Base-by-base conservation (phyloP, 2,797 vertebrate genomes). In the Phylloscopus collybita region DNA sequence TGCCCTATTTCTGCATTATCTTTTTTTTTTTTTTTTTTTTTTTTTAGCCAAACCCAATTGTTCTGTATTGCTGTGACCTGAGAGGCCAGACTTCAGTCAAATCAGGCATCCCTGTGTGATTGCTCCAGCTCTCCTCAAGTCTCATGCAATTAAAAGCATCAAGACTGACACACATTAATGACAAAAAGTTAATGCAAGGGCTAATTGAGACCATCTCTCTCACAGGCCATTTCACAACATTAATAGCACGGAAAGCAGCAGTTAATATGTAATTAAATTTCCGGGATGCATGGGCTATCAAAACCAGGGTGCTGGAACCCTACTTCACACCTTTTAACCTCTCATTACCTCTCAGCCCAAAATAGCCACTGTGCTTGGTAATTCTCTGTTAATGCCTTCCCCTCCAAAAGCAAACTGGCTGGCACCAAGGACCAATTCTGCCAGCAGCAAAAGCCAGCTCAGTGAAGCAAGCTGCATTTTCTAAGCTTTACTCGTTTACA, bases 251-350 rank as follows among this genome's bases (percentile, higher is more conserved):
- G 96, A 95, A 96, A 96, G 61, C 54, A 93, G 57, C 45, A 76
- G 25, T 92, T 96, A 96, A 93, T 85, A 76, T 79, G 94, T 95
- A 95, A 97, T 97, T 96, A 96, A 95, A 96, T 95, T 96, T 95
- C 76, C 4, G 0, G 78, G 71, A 95, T 65, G 76, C 83, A 54
- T 13, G 56, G 78, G 57, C 93, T 96, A 85, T 83, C 95, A 91
- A 60, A 94, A 67, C 32, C 80, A 78, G 88, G 86, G 89, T 88
- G 69, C 84, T 83, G 88, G 79, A 93, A 93, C 79, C 3, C 53
- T 83, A 27, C n/a, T 91, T 96, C 86, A 92, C 78, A 88, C 67
- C 72, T 83, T 90, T 96, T 86, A 94, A 92, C 79, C 84, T 94
- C 80, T 94, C 36, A 22, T 90, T 96, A 79, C 84, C 53, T 65